Base-by-base conservation (phyloP, 1,140 invertebrate species). In the Caenorhabditis remanei region DNA sequence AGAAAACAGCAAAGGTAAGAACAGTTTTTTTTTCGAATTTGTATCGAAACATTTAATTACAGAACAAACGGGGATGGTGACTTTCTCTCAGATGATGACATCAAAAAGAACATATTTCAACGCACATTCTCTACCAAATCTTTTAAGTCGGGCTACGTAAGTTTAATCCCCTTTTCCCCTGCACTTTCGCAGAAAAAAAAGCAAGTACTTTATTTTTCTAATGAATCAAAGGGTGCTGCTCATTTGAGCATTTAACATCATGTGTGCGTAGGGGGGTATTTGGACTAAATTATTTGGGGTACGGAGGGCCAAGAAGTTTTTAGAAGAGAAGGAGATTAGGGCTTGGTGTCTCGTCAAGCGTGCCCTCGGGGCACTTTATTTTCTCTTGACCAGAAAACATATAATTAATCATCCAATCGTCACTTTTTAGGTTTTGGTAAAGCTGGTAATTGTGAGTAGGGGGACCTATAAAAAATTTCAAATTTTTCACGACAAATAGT, bases 71-170 rank as follows among this genome's bases (percentile, higher is more conserved):
- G 21, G 43, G 75, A 83, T 21, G 79, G 56, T 19, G 79, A 89
- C 24, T 88, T 88, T 84, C 21, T 88, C n/a, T 61, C 75, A 2
- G 87, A 88, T 43, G 87, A 88, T 41, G 87, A 88, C 75, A 86
- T 88, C 9, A 55, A 82, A 41, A 79, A 82, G 61, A 88, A 88
- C 71, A 56, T 88, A 14, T 88, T 88, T 67, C 83, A 85, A 85
- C 43, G 87, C 8, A 88, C 87, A 55, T 88, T 88, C 56, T 88
- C 87, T n/a, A 85, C 87, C 9, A 88, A 88, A 83, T 85, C 53
- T 32, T 87, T 87, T 83, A 71, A 71, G 71, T 87, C 86, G 2
- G 86, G 86, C 53, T 87, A 87, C 43, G 86, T 87, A 65, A 83
- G 84, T 85, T 40, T 53, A 32, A 67, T 32, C 56, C 43, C 6